A percentile compares a stretch with the other conserved stretches of the same genome.
phyloP scores from a whole-genome alignment of 1,140 invertebrate genomes.

The Hycleus phaleratus region DNA sequence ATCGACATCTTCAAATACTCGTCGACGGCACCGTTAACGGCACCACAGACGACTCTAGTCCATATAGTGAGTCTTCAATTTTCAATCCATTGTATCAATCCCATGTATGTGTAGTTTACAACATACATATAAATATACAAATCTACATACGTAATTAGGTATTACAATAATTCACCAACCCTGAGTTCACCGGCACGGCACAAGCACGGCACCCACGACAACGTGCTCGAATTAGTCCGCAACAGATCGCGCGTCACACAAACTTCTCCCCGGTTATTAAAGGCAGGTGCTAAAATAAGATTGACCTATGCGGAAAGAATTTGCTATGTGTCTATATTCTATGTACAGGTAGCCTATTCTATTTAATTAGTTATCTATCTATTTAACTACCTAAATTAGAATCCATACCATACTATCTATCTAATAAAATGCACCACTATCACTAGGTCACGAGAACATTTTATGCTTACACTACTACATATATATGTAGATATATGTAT shows the following conservation, averaged over 20 bases:
- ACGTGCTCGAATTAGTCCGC: slow-evolving; percentile 19
- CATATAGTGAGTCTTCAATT: slow-evolving; percentile 64
- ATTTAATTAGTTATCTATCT: no score
- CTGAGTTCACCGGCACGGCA: slow-evolving; percentile 16
- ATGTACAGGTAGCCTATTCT: slow-evolving; percentile 8
- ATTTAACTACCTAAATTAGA: no score
- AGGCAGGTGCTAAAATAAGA: slow-evolving; percentile 28
- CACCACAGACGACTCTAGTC: slow-evolving; percentile 62
- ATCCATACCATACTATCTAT: no score
- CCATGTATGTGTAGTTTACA: background rate
- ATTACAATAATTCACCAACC: background rate
- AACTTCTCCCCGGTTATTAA: slow-evolving; percentile 18
- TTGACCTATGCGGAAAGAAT: slow-evolving; percentile 21
- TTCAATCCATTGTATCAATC: slow-evolving; percentile 1
- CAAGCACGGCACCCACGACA: slow-evolving; percentile 14
- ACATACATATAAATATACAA: background rate
- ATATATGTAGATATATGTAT: no score
- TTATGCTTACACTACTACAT: no score
- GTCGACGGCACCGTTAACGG: slow-evolving; percentile 74
- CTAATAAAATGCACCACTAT: background rate
- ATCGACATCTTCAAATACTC: slow-evolving; percentile 66
- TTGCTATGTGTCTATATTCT: slow-evolving; percentile 8
- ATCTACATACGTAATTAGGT: background rate
- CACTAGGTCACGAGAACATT: slow-evolving; percentile 9
- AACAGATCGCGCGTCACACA: slow-evolving; percentile 5